Evolutionary conservation across 2,113 vertebrate species (phyloP), one percentile per base, ranked within the genome.

Genomic region (Malaclemys terrapin): DNA sequence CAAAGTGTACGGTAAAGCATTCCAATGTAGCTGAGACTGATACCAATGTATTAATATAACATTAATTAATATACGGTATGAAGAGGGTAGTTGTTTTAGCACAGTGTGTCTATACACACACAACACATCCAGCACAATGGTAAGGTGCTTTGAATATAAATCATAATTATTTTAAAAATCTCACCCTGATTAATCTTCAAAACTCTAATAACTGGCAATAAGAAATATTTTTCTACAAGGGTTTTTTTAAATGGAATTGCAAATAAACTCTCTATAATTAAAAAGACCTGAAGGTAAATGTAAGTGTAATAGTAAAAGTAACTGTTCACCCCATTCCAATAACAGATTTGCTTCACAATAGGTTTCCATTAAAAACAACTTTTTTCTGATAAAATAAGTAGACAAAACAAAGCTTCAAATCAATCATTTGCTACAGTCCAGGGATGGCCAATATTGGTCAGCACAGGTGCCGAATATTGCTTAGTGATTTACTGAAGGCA

Each of bases 171-270:
- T 3, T 62, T 52, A 65, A 89, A 94, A 69, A 35, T 27, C 59
- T 35, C 59, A n/a, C 56, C 0, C 0, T 17, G 27, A 1, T 1
- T 75, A 1, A 0, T 35, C 83, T 89, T 76, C 3, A 62, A 92
- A 94, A 91, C 6, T 27, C 20, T n/a, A 45, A 53, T 35, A 25
- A 20, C 1, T 87, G 24, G 56, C 4, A 75, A 31, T 84, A 76
- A 56, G 5, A 84, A 57, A 11, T 42, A 91, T 6, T 89, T 91
- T 0, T 14, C 87, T 90, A 57, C 53, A 8, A 42, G 72, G 53
- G 59, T 93, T 93, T 90, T 45, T 12, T 5, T 12, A 88, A 80
- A 85, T 85, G 8, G 45, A 85, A 50, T 1, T 75, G 56, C 10
- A n/a, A 86, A 57, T 81, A 89, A 94, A 85, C 10, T 81, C 79